phyloP scores from a whole-genome alignment of 2,888 invertebrate species.

The Spicauda simplicius region DNA sequence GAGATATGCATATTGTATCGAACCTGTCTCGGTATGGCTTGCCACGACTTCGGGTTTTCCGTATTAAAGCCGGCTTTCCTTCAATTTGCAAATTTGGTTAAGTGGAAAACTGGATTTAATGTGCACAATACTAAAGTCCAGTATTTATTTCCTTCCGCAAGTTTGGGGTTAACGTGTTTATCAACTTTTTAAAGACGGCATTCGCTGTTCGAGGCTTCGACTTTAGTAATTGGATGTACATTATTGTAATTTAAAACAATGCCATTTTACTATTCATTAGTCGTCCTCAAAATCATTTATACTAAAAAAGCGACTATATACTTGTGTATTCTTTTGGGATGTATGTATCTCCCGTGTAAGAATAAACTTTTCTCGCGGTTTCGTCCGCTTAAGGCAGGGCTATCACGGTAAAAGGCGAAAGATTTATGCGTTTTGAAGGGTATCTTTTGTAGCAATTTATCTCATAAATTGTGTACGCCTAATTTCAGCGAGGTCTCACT shows the following conservation, averaged over 20 bases:
- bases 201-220: slow-evolving; percentile 3
- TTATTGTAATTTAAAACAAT: background rate
- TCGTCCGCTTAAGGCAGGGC: too few relatives aligned
- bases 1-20: slow-evolving; percentile 51
- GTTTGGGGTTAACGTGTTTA: background rate
- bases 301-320: too few relatives aligned
- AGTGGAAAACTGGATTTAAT: slow-evolving; percentile 5
- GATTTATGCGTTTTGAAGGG: too few relatives aligned
- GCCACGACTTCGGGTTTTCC: slow-evolving; percentile 24
- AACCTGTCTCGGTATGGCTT: slow-evolving; percentile 51
- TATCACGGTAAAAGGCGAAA: too few relatives aligned
- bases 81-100: slow-evolving; percentile 8
- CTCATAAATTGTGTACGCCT: too few relatives aligned
- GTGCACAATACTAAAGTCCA: background rate
- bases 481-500: too few relatives aligned
- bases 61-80: slow-evolving; percentile 31
- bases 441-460: too few relatives aligned
- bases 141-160: background rate
- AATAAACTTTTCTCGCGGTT: too few relatives aligned
- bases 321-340: too few relatives aligned
- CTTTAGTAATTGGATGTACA: background rate
- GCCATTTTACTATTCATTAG: background rate
- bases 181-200: background rate
- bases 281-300: background rate
- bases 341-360: too few relatives aligned